Percentiles rank a stretch among this genome's conserved stretches.
These are phyloP conservation scores for Lasioglossum morio DNA, from an alignment of 2,888 invertebrate genomes.

Conservation along the genomic window DNA sequence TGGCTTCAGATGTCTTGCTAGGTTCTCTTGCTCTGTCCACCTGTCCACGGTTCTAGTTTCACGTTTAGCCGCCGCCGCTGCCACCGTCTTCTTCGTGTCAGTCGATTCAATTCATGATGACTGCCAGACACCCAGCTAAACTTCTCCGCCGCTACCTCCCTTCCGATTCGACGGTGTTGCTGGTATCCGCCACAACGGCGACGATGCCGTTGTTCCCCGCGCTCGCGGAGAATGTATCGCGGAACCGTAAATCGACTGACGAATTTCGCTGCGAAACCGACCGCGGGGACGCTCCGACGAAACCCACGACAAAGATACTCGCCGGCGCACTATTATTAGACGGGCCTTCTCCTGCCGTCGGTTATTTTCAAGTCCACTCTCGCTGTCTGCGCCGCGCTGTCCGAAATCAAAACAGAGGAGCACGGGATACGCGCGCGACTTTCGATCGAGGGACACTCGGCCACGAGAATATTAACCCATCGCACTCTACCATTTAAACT, in stretches of 20 bases:
- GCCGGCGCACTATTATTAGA: conserved; percentile 81
- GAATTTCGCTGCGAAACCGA: conserved; percentile 68
- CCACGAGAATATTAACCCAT: background rate
- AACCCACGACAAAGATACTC: conserved; percentile 78
- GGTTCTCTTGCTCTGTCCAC: background rate
- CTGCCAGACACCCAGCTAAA: background rate
- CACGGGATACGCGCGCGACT: conserved; percentile 55
- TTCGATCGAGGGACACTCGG: conserved; percentile 37
- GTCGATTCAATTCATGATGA: background rate
- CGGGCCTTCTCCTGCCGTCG: conserved; percentile 77
- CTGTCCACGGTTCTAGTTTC: background rate
- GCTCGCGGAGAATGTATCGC: conserved; percentile 63
- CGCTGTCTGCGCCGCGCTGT: conserved; percentile 67
- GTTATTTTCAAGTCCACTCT: conserved; percentile 83
- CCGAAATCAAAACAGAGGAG: conserved; percentile 74
- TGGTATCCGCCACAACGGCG: conserved; percentile 19
- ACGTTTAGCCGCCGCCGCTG: background rate
- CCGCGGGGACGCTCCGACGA: conserved; percentile 61
- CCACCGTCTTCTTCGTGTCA: background rate
- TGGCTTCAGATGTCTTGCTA: background rate
- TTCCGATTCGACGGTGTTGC: no score
- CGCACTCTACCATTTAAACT: background rate
- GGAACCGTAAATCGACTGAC: conserved; percentile 69
- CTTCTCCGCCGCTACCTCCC: background rate
- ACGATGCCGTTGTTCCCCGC: conserved; percentile 34